Percentiles rank a stretch among this genome's conserved stretches.
phyloP scores from a whole-genome alignment of 2,888 invertebrate species.

The Drosophila anomelani region DNA sequence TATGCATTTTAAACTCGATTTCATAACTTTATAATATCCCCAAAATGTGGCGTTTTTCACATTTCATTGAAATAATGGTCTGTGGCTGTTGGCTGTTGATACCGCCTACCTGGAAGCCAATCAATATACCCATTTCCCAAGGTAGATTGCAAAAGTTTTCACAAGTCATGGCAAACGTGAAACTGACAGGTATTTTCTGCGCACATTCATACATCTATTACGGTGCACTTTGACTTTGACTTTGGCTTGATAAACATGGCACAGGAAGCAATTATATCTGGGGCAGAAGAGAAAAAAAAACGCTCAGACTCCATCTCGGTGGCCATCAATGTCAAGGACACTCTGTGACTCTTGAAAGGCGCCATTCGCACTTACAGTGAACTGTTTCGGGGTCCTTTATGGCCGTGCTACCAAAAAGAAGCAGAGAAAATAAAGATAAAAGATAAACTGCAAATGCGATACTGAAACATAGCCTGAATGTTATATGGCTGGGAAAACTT shows the following conservation, averaged over 20 bases:
- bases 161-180: constrained; percentile 33
- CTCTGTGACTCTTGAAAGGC: constrained; percentile 32
- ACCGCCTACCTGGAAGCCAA: constrained; percentile 7
- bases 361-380: constrained; percentile 49
- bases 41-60: not conserved
- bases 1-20: constrained; percentile 10
- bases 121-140: constrained; percentile 22
- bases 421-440: constrained; percentile 14
- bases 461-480: constrained; percentile 38
- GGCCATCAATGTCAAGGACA: constrained; percentile 53
- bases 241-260: constrained; percentile 40
- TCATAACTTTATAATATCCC: constrained; percentile 13
- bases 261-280: constrained; percentile 63
- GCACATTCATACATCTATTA: constrained; percentile 24
- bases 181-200: constrained; percentile 16
- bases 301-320: not conserved
- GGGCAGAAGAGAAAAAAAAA: constrained; percentile 21
- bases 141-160: constrained; percentile 21
- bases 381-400: constrained; percentile 41
- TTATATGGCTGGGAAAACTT: constrained; percentile 46
- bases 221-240: constrained; percentile 25
- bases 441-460: constrained; percentile 47
- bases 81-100: not conserved
- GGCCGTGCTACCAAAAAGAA: constrained; percentile 2
- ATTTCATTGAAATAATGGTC: constrained; percentile 17